Evolutionary conservation across 2,797 vertebrate genomes (phyloP).

Genomic region (Scarus forsteni): DNA sequence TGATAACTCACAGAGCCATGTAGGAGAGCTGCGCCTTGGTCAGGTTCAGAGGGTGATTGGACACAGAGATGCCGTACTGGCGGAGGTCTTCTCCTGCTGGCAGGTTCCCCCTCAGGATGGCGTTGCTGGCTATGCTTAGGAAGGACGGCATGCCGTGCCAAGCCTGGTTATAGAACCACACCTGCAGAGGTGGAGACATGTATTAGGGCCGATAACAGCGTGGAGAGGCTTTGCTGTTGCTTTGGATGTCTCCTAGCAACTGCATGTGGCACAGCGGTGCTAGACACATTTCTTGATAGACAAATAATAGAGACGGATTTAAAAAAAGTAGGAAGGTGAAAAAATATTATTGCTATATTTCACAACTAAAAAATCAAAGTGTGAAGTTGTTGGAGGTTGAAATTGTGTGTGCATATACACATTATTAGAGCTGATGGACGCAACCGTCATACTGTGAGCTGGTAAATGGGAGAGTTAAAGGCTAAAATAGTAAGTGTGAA

Average conservation of each 20-base stretch:
- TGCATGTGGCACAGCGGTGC: neutral
- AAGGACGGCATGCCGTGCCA: conserved; percentile 94
- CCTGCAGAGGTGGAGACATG: conserved; percentile 77
- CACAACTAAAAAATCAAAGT: neutral
- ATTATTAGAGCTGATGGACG: too few relatives aligned
- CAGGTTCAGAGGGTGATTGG: conserved; percentile 95
- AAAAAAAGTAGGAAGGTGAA: neutral
- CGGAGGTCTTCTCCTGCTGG: conserved; percentile 83
- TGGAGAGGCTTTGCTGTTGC: conserved; percentile 5
- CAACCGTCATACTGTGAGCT: too few relatives aligned
- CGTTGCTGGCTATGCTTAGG: conserved; percentile 93
- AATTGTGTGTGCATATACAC: too few relatives aligned
- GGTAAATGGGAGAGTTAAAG: too few relatives aligned
- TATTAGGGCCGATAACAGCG: conserved; percentile 8
- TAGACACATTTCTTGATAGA: neutral
- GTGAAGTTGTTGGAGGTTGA: neutral
- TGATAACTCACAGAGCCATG: conserved; percentile 88
- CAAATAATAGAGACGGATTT: conserved; percentile 12
- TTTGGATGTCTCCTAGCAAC: conserved; percentile 55
- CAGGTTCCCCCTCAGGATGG: conserved; percentile 92
- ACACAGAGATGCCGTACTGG: conserved; percentile 90
- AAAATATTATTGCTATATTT: neutral
- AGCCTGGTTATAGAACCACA: conserved; percentile 98
- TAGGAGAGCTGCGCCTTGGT: conserved; percentile 94
- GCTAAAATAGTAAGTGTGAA: too few relatives aligned